phyloP scores from a whole-genome alignment of 2,888 invertebrate genomes.

The Machimus atricapillus region DNA sequence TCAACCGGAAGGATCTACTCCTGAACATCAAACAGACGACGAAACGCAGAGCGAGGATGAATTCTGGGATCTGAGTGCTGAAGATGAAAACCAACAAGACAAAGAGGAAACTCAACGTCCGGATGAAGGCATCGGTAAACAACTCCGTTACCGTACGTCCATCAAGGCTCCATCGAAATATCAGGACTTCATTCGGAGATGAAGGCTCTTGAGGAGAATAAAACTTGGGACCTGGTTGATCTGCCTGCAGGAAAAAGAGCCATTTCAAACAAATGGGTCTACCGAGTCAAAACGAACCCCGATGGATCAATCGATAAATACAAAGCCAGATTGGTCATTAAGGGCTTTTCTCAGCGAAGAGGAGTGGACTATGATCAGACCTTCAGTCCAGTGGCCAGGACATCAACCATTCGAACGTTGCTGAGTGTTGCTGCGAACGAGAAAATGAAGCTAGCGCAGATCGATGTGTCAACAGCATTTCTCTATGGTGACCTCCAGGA shows the following conservation, averaged over 20 bases:
- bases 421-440: constrained; percentile 44
- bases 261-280: constrained; percentile 52
- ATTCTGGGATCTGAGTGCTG: constrained; percentile 50
- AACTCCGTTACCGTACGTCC: too few species aligned
- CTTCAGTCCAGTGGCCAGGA: constrained; percentile 47
- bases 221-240: constrained; percentile 51
- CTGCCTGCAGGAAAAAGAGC: constrained; percentile 50
- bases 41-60: constrained; percentile 53
- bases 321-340: constrained; percentile 52
- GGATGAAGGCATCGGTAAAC: too few species aligned
- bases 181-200: constrained; percentile 49
- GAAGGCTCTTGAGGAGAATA: constrained; percentile 51
- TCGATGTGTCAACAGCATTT: constrained; percentile 39
- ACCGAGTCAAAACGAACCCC: constrained; percentile 50
- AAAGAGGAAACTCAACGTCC: constrained; percentile 38
- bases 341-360: constrained; percentile 48
- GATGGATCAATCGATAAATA: constrained; percentile 51
- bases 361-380: constrained; percentile 46
- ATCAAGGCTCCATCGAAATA: too few species aligned
- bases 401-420: constrained; percentile 43
- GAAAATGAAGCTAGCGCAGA: constrained; percentile 6
- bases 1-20: constrained; percentile 47
- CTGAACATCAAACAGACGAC: constrained; percentile 43
- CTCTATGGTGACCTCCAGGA: constrained; percentile 43
- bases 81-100: constrained; percentile 15